A percentile compares a stretch with the other conserved stretches of the same genome.
These are phyloP conservation scores for Halotydeus destructor DNA, from an alignment of 1,140 invertebrate species.

Conservation along the genomic window DNA sequence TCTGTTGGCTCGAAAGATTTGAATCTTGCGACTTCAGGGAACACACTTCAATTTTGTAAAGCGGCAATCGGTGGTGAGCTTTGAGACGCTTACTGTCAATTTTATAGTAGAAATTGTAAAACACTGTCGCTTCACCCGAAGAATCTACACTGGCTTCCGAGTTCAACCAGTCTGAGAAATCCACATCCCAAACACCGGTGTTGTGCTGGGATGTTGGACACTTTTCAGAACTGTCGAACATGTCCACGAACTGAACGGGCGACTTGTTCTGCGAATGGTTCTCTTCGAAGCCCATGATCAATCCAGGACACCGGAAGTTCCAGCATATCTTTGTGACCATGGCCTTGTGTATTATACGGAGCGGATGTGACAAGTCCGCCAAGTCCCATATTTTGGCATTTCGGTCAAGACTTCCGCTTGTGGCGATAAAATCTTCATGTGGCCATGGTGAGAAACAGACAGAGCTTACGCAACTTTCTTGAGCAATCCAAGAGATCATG, in stretches of 20 bases:
- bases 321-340: not conserved
- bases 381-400: constrained; percentile 31
- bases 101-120: not conserved
- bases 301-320: not conserved
- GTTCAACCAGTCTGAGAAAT: constrained; percentile 9
- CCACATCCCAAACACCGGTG: constrained; percentile 6
- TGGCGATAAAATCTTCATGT: constrained; percentile 24
- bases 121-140: constrained; percentile 6
- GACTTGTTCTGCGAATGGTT: not conserved
- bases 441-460: constrained; percentile 24
- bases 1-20: not conserved
- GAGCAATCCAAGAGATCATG: constrained; percentile 27
- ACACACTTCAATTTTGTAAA: constrained; percentile 2
- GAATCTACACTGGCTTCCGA: constrained; percentile 5
- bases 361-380: constrained; percentile 18
- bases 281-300: not conserved
- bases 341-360: not conserved
- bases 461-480: constrained; percentile 23
- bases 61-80: not conserved
- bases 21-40: not conserved
- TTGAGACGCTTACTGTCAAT: not conserved
- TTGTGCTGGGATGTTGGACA: not conserved
- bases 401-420: constrained; percentile 27
- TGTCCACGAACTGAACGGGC: not conserved
- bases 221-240: constrained; percentile 2